These are phyloP conservation scores for Aphodius granarius DNA, from an alignment of 2,888 invertebrate species.

Conservation along the genomic window DNA sequence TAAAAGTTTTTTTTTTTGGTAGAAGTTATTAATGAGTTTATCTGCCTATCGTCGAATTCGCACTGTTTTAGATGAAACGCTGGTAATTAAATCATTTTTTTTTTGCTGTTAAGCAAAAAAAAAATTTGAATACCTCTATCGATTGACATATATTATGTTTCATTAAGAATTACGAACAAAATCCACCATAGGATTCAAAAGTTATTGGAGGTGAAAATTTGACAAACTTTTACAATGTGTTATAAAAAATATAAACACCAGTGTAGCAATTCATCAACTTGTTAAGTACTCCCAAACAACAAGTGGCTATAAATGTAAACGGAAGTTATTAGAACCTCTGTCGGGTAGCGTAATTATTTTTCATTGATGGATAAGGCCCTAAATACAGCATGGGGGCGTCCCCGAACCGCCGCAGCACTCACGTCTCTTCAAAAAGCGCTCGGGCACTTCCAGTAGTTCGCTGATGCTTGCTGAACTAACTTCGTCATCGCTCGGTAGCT, in stretches of 20 bases:
- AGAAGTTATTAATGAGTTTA: too few species aligned
- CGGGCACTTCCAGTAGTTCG: neutral
- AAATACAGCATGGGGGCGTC: slow-evolving; percentile 42
- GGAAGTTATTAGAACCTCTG: slow-evolving; percentile 46
- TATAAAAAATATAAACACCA: neutral
- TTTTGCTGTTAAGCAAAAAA: too few species aligned
- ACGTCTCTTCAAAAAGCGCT: neutral
- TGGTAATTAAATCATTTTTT: too few species aligned
- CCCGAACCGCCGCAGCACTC: slow-evolving; percentile 23
- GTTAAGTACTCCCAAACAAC: neutral
- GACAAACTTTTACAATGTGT: too few species aligned
- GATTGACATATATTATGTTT: too few species aligned
- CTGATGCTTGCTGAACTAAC: neutral
- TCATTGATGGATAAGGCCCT: slow-evolving; percentile 45
- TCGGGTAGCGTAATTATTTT: slow-evolving; percentile 46
- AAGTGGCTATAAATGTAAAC: slow-evolving; percentile 29
- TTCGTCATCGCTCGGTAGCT: neutral
- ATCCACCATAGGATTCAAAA: too few species aligned
- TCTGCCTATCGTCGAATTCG: too few species aligned
- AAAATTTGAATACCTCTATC: too few species aligned
- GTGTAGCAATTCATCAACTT: neutral
- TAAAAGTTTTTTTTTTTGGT: too few species aligned
- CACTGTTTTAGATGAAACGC: too few species aligned
- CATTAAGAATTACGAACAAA: too few species aligned
- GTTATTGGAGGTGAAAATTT: too few species aligned